Percentiles rank a stretch among this genome's conserved stretches.
Conservation (phyloP, 2,113 vertebrate species). For the Chiloscyllium plagiosum region DNA sequence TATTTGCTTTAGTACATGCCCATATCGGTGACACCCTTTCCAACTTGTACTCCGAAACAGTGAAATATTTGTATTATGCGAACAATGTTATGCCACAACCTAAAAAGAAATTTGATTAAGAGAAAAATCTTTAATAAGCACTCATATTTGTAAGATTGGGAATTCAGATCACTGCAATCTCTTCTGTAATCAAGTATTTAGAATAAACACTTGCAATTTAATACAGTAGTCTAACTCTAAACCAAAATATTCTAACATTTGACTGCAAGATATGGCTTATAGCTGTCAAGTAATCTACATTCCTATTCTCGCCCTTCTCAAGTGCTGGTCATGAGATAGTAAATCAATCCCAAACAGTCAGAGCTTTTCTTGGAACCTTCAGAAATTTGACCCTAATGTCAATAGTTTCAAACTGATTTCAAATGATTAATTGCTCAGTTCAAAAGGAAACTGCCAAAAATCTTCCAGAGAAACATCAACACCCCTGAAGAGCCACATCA, state of each 20-base stretch:
- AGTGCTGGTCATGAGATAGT: background rate
- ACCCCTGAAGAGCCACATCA: background rate
- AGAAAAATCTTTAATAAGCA: background rate
- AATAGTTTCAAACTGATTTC: background rate
- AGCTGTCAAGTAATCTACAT: background rate
- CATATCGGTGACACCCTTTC: background rate
- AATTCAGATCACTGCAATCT: background rate
- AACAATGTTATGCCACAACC: background rate
- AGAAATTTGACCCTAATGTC: background rate
- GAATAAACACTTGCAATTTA: background rate
- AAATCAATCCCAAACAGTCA: background rate
- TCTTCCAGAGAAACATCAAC: background rate
- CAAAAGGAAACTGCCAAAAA: background rate
- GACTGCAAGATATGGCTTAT: background rate
- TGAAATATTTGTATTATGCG: background rate
- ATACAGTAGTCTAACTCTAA: background rate
- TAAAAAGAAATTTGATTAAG: background rate
- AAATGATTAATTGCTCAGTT: background rate
- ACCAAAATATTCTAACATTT: background rate
- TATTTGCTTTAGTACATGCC: background rate
- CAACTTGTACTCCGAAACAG: background rate
- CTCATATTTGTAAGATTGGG: background rate
- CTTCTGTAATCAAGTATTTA: background rate
- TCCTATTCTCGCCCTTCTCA: background rate
- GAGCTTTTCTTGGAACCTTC: background rate